Evolutionary conservation across 2,797 vertebrate species (phyloP).

Genomic region (Acipenser ruthenus): DNA sequence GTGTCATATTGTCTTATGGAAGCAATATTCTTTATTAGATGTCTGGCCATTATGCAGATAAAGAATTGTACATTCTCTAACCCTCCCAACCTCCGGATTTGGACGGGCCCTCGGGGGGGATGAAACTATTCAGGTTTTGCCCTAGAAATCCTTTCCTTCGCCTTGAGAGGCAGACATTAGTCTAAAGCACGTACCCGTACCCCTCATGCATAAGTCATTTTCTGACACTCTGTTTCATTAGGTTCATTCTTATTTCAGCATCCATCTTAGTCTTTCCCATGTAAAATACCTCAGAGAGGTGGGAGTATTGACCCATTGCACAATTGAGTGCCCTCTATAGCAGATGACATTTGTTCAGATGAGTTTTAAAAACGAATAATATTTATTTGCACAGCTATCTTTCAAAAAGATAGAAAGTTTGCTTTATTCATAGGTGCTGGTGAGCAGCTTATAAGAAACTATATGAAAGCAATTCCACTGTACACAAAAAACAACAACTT

Average conservation of each 20-base stretch:
- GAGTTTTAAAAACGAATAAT: no score
- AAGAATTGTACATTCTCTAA: not conserved
- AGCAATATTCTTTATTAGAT: not conserved
- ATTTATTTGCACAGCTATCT: no score
- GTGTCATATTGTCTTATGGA: not conserved
- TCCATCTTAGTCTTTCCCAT: not conserved
- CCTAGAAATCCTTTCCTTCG: slow-evolving; percentile 20
- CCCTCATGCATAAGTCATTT: slow-evolving; percentile 46
- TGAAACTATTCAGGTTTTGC: slow-evolving; percentile 20
- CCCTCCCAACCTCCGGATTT: slow-evolving; percentile 25
- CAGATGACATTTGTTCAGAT: no score
- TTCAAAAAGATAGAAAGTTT: no score
- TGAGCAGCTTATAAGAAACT: no score
- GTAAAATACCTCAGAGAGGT: not conserved
- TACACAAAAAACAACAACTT: no score
- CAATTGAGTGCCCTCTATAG: not conserved
- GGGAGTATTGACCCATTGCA: not conserved
- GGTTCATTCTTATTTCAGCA: slow-evolving; percentile 11
- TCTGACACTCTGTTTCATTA: slow-evolving; percentile 38
- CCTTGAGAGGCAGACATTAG: slow-evolving; percentile 37
- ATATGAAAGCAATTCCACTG: no score
- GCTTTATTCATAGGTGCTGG: no score
- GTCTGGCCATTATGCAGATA: not conserved
- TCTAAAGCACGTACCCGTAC: slow-evolving; percentile 28
- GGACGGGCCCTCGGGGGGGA: slow-evolving; percentile 20